These are phyloP conservation scores for Pseudoips prasinana DNA, from an alignment of 2,888 invertebrate species.

Conservation along the genomic window DNA sequence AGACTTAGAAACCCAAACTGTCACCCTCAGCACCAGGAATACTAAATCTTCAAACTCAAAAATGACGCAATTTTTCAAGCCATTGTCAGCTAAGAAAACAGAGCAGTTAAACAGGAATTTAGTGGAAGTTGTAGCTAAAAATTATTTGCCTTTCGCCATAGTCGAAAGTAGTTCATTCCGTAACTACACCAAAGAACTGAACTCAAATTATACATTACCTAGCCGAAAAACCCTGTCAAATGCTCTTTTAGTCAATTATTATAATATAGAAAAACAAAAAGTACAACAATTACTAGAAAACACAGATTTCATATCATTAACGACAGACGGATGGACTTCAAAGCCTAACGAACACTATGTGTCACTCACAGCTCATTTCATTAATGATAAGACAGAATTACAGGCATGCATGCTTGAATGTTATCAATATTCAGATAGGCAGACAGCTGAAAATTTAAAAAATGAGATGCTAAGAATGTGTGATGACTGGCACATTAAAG, in stretches of 20 bases:
- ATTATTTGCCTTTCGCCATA: background rate
- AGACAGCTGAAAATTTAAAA: background rate
- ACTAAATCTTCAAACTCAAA: background rate
- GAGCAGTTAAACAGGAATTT: background rate
- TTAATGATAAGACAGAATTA: background rate
- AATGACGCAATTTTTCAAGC: conserved; percentile 1
- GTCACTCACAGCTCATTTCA: background rate
- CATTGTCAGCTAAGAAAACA: conserved; percentile 1
- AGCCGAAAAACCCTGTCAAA: conserved; percentile 2
- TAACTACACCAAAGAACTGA: background rate
- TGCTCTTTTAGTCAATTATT: conserved; percentile 1
- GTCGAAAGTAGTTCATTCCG: background rate
- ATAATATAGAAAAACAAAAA: background rate
- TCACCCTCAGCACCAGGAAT: background rate
- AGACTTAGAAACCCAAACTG: background rate
- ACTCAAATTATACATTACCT: background rate
- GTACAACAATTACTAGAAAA: background rate
- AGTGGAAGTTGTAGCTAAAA: background rate
- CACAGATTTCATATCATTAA: background rate
- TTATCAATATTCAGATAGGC: background rate
- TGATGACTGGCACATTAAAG: conserved; percentile 4
- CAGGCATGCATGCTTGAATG: conserved; percentile 1
- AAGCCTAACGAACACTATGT: background rate
- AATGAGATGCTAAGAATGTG: conserved; percentile 1
- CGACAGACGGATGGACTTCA: conserved; percentile 2